A percentile compares a stretch with the other conserved stretches of the same genome.
Evolutionary conservation across 2,888 invertebrate species (phyloP).

Genomic region (Cybosia mesomella): DNA sequence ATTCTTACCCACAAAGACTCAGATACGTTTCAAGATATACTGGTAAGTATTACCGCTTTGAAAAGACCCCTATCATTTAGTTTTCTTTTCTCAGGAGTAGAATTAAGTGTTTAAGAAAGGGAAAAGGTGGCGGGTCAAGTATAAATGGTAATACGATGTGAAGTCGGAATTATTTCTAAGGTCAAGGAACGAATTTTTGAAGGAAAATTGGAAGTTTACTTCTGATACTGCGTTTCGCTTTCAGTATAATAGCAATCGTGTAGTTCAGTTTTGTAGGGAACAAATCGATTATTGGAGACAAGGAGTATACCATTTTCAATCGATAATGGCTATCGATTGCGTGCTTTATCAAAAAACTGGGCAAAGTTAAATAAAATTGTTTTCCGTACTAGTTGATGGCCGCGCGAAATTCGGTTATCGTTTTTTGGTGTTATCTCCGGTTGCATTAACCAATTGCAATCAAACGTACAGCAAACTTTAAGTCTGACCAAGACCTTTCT

Average conservation of each 20-base stretch:
- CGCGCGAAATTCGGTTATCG: too few relatives aligned
- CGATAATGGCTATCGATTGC: background rate
- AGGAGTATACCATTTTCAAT: background rate
- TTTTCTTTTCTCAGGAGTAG: constrained; percentile 28
- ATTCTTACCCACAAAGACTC: background rate
- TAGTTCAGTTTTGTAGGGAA: background rate
- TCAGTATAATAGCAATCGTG: constrained; percentile 7
- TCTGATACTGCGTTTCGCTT: constrained; percentile 35
- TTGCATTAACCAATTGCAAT: too few relatives aligned
- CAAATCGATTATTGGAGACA: background rate
- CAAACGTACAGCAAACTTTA: too few relatives aligned
- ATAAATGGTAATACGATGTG: constrained; percentile 34
- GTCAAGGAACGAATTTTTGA: constrained; percentile 31
- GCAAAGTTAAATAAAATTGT: too few relatives aligned
- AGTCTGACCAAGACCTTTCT: too few relatives aligned
- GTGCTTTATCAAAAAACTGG: background rate
- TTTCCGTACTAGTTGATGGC: too few relatives aligned
- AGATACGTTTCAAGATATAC: constrained; percentile 13
- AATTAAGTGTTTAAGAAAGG: constrained; percentile 36
- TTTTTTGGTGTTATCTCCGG: too few relatives aligned
- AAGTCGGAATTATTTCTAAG: constrained; percentile 34
- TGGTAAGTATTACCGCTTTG: constrained; percentile 24
- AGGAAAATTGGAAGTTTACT: constrained; percentile 30
- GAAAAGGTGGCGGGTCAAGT: constrained; percentile 27
- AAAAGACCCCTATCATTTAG: constrained; percentile 35